Conservation (phyloP, 2,797 vertebrate species). For the Hyperoplus lanceolatus region DNA sequence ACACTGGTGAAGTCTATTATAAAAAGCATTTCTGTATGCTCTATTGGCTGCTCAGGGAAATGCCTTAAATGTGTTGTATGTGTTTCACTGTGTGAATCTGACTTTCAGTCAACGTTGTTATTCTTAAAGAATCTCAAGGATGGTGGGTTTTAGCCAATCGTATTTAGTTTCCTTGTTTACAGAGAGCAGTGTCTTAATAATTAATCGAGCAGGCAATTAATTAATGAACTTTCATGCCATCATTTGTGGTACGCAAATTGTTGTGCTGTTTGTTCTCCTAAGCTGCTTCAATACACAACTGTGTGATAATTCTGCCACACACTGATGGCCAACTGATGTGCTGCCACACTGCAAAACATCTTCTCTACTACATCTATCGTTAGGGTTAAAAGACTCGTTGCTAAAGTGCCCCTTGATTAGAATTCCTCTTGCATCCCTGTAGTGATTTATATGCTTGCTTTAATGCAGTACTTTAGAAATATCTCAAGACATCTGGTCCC, state of each 20-base stretch:
- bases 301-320: constrained; percentile 10
- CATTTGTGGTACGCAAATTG: constrained; percentile 8
- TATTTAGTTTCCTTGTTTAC: background rate
- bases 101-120: background rate
- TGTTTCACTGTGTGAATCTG: background rate
- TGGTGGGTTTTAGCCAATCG: constrained; percentile 1
- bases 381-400: constrained; percentile 30
- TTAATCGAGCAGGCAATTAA: background rate
- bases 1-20: background rate
- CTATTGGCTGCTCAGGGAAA: background rate
- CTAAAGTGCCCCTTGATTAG: constrained; percentile 48
- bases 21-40: background rate
- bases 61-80: no score
- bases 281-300: constrained; percentile 5
- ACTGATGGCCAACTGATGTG: constrained; percentile 33
- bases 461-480: constrained; percentile 22
- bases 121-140: background rate
- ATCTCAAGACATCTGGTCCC: constrained; percentile 34
- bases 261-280: constrained; percentile 12
- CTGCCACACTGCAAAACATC: constrained; percentile 3
- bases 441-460: constrained; percentile 38
- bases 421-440: constrained; percentile 25
- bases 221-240: background rate
- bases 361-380: constrained; percentile 13
- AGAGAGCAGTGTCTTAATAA: background rate